Evolutionary conservation across 2,888 invertebrate genomes (phyloP).

Genomic region (Drosophila lacicola): DNA sequence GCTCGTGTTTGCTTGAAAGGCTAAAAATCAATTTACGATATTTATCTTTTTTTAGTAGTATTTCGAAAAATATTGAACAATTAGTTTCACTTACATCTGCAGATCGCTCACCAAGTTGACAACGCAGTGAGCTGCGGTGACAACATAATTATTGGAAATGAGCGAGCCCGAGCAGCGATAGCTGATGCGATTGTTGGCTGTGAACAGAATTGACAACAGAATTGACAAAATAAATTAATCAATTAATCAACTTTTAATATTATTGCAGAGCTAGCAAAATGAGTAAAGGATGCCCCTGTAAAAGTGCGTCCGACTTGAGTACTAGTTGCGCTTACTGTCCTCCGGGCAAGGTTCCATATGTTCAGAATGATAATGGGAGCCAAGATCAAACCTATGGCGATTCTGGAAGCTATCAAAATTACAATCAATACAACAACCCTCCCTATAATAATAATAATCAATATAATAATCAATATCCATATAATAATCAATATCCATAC

Average conservation of each 20-base stretch:
- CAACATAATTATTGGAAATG: conserved; percentile 86
- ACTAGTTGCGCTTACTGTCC: conserved; percentile 21
- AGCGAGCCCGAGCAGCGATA: conserved; percentile 86
- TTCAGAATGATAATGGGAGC: not conserved
- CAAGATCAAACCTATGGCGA: not conserved
- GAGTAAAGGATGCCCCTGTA: conserved; percentile 45
- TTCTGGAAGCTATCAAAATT: conserved; percentile 3
- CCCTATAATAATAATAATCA: no score
- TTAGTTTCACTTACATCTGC: conserved; percentile 82
- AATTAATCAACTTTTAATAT: not conserved
- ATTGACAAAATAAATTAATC: conserved; percentile 1
- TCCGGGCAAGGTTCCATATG: not conserved
- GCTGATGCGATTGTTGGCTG: conserved; percentile 78
- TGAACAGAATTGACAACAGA: not conserved
- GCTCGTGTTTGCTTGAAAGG: not conserved
- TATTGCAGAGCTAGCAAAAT: conserved; percentile 27
- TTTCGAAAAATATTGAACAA: no score
- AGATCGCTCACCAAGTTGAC: conserved; percentile 85
- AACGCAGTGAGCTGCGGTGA: conserved; percentile 88
- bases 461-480: no score
- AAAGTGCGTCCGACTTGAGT: conserved; percentile 15
- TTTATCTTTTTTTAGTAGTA: no score
- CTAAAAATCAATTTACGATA: no score
- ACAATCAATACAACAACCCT: not conserved
- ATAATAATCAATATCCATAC: no score